These are phyloP conservation scores for Microctenopoma lineatum DNA, from an alignment of 2,797 vertebrate genomes.

Conservation along the genomic window DNA sequence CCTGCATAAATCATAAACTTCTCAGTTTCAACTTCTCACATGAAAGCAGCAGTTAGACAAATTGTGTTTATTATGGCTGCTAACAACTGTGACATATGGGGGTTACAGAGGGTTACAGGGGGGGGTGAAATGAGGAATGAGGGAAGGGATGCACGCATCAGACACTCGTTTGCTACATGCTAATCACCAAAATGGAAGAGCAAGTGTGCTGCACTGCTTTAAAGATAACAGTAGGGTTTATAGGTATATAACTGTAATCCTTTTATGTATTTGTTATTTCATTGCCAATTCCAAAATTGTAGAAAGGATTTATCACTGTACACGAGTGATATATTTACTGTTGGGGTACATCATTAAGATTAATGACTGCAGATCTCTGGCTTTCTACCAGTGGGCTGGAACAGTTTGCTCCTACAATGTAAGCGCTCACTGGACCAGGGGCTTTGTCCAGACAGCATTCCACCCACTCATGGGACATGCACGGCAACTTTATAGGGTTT, in stretches of 20 bases:
- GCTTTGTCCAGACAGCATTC: conserved; percentile 13
- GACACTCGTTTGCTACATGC: conserved; percentile 42
- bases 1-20: conserved; percentile 66
- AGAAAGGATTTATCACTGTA: not conserved
- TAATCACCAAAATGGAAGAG: conserved; percentile 50
- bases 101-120: conserved; percentile 46
- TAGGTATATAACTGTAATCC: conserved; percentile 3
- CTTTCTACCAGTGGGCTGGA: not conserved
- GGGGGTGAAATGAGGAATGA: conserved; percentile 17
- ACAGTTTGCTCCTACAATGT: conserved; percentile 24
- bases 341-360: conserved; percentile 25
- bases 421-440: conserved; percentile 16
- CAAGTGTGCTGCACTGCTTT: conserved; percentile 3
- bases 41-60: conserved; percentile 46
- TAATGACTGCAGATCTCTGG: conserved; percentile 41
- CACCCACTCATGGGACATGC: not conserved
- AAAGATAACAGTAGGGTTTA: conserved; percentile 20
- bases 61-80: conserved; percentile 48
- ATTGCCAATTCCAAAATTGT: not conserved
- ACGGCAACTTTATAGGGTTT: conserved; percentile 5
- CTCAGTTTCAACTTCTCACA: conserved; percentile 40
- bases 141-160: conserved; percentile 40
- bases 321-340: conserved; percentile 40
- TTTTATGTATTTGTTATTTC: not conserved
- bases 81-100: conserved; percentile 55